Evolutionary conservation across 2,113 vertebrate genomes (phyloP).

Genomic region (Marmota flaviventris): DNA sequence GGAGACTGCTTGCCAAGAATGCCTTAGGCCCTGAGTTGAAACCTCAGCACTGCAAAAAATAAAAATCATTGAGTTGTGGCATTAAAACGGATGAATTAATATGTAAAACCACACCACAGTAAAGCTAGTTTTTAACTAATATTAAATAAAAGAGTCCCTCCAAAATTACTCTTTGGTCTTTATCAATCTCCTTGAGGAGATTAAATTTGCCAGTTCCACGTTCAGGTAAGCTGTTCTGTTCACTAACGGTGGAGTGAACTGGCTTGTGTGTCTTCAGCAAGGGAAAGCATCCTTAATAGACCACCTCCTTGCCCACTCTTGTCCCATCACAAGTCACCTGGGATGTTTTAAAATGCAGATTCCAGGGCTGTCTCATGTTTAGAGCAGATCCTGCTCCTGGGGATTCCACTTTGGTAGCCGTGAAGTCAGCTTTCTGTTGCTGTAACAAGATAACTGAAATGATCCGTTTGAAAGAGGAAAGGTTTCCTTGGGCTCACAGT

Average conservation of each 20-base stretch:
- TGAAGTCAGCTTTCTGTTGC: neutral
- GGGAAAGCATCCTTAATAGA: neutral
- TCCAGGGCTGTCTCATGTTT: no score
- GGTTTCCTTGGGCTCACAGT: neutral
- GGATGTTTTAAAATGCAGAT: neutral
- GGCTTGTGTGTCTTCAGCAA: neutral
- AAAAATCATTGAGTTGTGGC: neutral
- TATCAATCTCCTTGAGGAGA: neutral
- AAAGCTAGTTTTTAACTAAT: neutral
- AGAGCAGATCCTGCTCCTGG: neutral
- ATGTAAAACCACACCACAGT: neutral
- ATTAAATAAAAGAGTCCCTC: neutral
- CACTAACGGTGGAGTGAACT: neutral
- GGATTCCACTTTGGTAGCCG: neutral
- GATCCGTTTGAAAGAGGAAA: neutral
- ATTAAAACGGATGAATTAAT: neutral
- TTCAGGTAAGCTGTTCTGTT: neutral
- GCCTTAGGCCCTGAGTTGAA: neutral
- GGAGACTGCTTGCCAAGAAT: neutral
- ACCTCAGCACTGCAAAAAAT: neutral
- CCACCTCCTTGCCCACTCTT: neutral
- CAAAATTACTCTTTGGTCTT: neutral
- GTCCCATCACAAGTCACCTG: neutral
- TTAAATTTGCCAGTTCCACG: neutral
- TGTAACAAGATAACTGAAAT: neutral